Percentiles rank a stretch among this genome's conserved stretches.
Conservation (phyloP, 2,888 invertebrate species). For the Subacronicta megacephala region DNA sequence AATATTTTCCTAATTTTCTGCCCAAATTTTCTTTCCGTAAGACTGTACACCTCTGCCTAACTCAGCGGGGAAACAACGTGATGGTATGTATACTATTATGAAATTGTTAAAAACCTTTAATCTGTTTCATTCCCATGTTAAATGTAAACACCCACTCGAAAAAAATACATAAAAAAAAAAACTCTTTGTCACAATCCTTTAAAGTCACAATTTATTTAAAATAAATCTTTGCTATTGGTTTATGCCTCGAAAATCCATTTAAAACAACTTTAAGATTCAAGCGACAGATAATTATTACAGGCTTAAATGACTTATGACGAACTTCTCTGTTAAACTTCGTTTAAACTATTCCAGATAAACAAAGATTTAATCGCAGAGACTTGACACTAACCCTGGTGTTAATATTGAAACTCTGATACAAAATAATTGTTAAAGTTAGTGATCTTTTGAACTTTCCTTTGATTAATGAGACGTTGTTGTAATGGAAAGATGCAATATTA, state of each 20-base stretch:
- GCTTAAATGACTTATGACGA: neutral
- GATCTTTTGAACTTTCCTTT: neutral
- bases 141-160: no score
- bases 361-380: conserved; percentile 1
- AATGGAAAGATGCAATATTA: no score
- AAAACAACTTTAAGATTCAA: conserved; percentile 1
- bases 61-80: no score
- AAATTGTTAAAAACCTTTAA: no score
- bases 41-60: no score
- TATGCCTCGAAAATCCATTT: conserved; percentile 1
- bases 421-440: conserved; percentile 1
- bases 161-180: no score
- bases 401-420: neutral
- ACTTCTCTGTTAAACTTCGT: neutral
- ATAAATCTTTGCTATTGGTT: conserved; percentile 1
- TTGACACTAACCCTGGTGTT: neutral
- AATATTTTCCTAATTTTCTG: no score
- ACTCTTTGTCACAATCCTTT: neutral
- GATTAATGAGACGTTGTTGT: no score
- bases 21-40: no score
- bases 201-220: neutral
- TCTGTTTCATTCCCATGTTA: no score
- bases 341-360: neutral
- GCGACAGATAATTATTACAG: neutral
- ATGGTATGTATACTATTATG: no score